phyloP scores from a whole-genome alignment of 2,888 invertebrate genomes.

The Prenolepis imparis region DNA sequence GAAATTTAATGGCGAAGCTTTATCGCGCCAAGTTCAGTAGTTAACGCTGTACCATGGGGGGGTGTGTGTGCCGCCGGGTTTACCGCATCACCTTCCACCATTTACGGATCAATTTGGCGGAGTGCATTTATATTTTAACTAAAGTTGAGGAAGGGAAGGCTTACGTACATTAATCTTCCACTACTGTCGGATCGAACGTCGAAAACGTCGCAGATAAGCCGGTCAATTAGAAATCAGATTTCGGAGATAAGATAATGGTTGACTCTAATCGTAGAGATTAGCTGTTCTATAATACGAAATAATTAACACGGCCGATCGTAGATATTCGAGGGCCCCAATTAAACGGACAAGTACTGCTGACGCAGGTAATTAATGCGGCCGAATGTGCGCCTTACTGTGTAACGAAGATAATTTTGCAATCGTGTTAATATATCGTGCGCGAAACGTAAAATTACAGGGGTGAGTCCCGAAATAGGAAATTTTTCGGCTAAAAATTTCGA shows the following conservation, averaged over 20 bases:
- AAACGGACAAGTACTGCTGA: constrained; percentile 69
- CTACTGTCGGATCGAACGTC: constrained; percentile 56
- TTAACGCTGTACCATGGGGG: constrained; percentile 30
- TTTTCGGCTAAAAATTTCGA: neutral
- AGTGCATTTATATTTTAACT: constrained; percentile 51
- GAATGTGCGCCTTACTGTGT: constrained; percentile 57
- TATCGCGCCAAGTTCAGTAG: constrained; percentile 49
- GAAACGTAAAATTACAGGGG: neutral
- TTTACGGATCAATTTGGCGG: constrained; percentile 37
- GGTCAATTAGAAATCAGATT: constrained; percentile 73
- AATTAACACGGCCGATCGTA: constrained; percentile 68
- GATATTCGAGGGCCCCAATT: constrained; percentile 37
- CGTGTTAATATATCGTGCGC: neutral
- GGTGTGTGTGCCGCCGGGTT: neutral
- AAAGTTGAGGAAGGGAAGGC: neutral
- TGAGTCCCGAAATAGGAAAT: neutral
- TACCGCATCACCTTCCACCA: constrained; percentile 40
- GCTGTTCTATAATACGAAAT: constrained; percentile 69
- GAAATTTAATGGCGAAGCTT: constrained; percentile 53
- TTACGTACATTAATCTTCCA: constrained; percentile 44
- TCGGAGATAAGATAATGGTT: constrained; percentile 71
- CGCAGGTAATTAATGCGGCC: constrained; percentile 55
- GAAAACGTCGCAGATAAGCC: constrained; percentile 71
- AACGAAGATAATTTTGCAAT: constrained; percentile 33
- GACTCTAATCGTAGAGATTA: constrained; percentile 64